phyloP scores from a whole-genome alignment of 2,888 invertebrate genomes.

The Rhogogaster chlorosoma region DNA sequence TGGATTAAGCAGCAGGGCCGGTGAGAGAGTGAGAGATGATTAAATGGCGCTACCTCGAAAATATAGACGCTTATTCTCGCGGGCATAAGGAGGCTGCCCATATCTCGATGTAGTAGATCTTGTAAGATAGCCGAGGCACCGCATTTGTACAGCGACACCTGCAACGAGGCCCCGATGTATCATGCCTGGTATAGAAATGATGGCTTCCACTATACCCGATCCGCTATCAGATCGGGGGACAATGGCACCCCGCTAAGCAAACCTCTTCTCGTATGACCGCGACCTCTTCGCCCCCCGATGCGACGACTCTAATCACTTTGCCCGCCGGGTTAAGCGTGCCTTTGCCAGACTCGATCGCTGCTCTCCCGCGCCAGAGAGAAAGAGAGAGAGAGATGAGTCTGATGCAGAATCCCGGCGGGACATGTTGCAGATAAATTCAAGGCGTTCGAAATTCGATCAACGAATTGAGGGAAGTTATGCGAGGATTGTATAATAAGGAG shows the following conservation, averaged over 20 bases:
- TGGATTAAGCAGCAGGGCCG: not conserved
- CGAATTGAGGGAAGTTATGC: not conserved
- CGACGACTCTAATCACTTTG: conserved; percentile 41
- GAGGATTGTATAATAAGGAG: not conserved
- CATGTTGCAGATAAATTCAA: too few species aligned
- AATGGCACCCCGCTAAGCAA: conserved; percentile 66
- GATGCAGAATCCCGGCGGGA: not conserved
- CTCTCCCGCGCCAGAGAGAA: not conserved
- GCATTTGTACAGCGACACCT: conserved; percentile 74
- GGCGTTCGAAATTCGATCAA: not conserved
- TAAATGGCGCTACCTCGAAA: conserved; percentile 46
- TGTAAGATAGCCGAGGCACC: conserved; percentile 65
- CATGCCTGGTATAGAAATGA: conserved; percentile 56
- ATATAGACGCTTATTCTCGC: conserved; percentile 44
- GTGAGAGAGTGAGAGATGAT: conserved; percentile 8
- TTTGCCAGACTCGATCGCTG: not conserved
- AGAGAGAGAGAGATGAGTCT: not conserved
- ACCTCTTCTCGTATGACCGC: conserved; percentile 53
- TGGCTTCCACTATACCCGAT: conserved; percentile 49
- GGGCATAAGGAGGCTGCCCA: conserved; percentile 40
- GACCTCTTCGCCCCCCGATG: conserved; percentile 47
- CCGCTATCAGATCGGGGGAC: conserved; percentile 66
- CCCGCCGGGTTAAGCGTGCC: conserved; percentile 37
- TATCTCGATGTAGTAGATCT: conserved; percentile 72
- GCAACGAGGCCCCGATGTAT: conserved; percentile 70